Conservation (phyloP, 2,113 vertebrate genomes). For the Cyanistes caeruleus region DNA sequence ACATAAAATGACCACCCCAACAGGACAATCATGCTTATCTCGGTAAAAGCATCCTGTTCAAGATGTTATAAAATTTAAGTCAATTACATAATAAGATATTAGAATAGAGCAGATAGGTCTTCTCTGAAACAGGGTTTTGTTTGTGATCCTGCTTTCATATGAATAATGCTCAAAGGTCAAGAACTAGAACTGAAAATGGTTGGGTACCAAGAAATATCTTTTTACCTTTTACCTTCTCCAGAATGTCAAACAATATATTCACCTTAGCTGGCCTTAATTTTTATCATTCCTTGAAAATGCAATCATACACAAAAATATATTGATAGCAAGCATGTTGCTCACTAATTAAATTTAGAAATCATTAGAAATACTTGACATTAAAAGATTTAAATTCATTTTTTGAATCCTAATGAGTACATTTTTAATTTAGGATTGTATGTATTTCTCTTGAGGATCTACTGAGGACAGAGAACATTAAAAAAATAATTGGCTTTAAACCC, state of each 20-base stretch:
- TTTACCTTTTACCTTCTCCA: not conserved
- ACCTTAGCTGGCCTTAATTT: not conserved
- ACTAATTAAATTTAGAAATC: conserved; percentile 71
- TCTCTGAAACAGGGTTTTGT: not conserved
- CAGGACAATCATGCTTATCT: not conserved
- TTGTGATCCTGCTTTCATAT: not conserved
- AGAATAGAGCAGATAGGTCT: not conserved
- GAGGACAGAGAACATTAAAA: conserved; percentile 65
- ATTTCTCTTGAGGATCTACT: conserved; percentile 51
- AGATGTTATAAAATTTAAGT: not conserved
- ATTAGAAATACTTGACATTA: conserved; percentile 66
- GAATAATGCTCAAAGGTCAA: not conserved
- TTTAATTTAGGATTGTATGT: conserved; percentile 11
- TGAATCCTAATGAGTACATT: conserved; percentile 52
- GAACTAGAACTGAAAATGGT: not conserved
- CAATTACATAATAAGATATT: not conserved
- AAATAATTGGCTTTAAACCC: conserved; percentile 72
- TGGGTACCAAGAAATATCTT: not conserved
- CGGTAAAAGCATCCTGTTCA: not conserved
- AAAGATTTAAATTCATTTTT: conserved; percentile 66
- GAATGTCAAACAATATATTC: not conserved
- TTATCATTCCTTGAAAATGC: conserved; percentile 10
- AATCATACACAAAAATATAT: conserved; percentile 37
- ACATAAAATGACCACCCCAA: not conserved
- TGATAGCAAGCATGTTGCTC: not conserved